phyloP scores from a whole-genome alignment of 2,797 vertebrate species.

The Sciurus vulgaris region DNA sequence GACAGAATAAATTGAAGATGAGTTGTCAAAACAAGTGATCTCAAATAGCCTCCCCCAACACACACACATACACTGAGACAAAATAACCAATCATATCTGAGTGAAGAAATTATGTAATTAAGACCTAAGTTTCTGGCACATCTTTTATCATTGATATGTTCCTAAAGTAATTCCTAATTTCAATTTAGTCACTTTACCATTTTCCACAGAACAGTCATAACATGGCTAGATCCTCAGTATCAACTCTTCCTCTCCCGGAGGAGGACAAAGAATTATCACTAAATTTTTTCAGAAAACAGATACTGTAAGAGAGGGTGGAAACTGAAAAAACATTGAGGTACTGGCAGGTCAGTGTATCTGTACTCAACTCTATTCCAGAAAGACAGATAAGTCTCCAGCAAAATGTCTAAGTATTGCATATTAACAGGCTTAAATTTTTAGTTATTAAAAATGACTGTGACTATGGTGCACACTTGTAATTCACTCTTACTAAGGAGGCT shows the following conservation, averaged over 20 bases:
- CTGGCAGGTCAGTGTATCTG: not conserved
- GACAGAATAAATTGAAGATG: slow-evolving; percentile 8
- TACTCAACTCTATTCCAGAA: slow-evolving; percentile 36
- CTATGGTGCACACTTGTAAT: not conserved
- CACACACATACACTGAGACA: not conserved
- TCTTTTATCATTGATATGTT: not conserved
- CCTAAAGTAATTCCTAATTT: slow-evolving; percentile 34
- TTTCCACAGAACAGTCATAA: slow-evolving; percentile 26
- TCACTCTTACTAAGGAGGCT: not conserved
- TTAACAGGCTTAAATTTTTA: slow-evolving; percentile 31
- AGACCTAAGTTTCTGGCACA: slow-evolving; percentile 34
- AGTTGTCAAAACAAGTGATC: slow-evolving; percentile 37
- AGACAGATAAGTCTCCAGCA: not conserved
- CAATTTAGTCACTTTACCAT: not conserved
- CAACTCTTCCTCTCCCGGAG: not conserved
- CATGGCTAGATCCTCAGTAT: not conserved
- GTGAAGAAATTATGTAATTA: slow-evolving; percentile 23
- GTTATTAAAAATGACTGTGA: slow-evolving; percentile 41
- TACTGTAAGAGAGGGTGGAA: not conserved
- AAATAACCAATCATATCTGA: slow-evolving; percentile 3
- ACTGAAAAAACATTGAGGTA: slow-evolving; percentile 25
- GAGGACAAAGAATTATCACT: not conserved
- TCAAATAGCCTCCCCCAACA: slow-evolving; percentile 6
- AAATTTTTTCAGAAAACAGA: slow-evolving; percentile 53
- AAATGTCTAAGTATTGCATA: slow-evolving; percentile 22